Evolutionary conservation across 2,113 vertebrate genomes (phyloP).

Genomic region (Zapornia atra): DNA sequence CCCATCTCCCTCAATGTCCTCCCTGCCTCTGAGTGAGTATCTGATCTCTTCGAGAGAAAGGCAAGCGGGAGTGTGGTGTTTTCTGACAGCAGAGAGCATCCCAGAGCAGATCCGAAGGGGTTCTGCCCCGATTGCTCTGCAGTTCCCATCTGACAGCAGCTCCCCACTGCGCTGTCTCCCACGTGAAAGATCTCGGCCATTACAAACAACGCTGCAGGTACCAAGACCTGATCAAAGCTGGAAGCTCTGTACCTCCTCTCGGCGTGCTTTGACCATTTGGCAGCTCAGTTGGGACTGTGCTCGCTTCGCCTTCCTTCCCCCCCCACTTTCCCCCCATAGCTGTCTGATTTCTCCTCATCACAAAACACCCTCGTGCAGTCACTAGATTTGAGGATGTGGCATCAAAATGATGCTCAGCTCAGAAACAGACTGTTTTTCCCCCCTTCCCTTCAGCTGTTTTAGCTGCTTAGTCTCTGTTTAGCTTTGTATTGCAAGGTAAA

Average conservation of each 20-base stretch:
- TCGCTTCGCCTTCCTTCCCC: not conserved
- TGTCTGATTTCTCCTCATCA: not conserved
- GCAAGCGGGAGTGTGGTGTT: not conserved
- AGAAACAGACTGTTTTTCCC: not conserved
- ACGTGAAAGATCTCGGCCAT: fast-evolving
- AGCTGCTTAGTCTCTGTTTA: not conserved
- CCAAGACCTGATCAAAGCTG: not conserved
- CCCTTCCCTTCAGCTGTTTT: not conserved
- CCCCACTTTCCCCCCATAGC: not conserved
- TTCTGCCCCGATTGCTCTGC: not conserved
- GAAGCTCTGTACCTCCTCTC: not conserved
- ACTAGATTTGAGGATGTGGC: not conserved
- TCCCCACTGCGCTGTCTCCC: not conserved
- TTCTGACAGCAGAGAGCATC: not conserved
- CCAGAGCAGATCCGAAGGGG: not conserved
- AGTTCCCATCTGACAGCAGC: not conserved
- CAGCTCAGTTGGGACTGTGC: not conserved
- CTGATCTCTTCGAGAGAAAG: not conserved
- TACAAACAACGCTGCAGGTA: not conserved
- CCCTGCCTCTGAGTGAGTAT: not conserved
- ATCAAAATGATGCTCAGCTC: not conserved
- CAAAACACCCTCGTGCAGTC: not conserved
- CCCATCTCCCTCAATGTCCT: constrained; percentile 15
- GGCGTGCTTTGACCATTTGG: not conserved
- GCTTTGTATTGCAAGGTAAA: not conserved